Evolutionary conservation across 92 coral and sea anemone genomes (phyloP).

Genomic region (Zoanthus gigantus): DNA sequence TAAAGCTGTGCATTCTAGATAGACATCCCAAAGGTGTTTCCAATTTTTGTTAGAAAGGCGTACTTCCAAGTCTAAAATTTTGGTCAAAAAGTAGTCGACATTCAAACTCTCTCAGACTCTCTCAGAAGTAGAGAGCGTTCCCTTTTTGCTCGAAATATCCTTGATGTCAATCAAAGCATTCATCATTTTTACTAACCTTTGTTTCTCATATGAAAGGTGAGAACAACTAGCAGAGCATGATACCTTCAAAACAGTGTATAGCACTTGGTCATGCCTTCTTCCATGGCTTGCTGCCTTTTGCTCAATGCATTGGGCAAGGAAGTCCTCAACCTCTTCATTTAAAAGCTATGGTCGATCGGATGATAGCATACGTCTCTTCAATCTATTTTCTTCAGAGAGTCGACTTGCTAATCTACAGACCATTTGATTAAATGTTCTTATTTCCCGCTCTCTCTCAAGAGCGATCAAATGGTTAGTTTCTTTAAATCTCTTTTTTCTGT

Average conservation of each 20-base stretch:
- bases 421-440: conserved; percentile 61
- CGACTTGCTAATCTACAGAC: conserved; percentile 48
- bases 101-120: conserved; percentile 43
- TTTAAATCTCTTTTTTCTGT: conserved; percentile 42
- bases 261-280: conserved; percentile 32
- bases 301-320: conserved; percentile 52
- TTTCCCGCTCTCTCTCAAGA: conserved; percentile 27
- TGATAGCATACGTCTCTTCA: conserved; percentile 49
- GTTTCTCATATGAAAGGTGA: conserved; percentile 58
- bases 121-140: conserved; percentile 48
- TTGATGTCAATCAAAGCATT: conserved; percentile 44
- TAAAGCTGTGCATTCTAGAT: conserved; percentile 61
- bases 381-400: conserved; percentile 46
- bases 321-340: conserved; percentile 52
- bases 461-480: conserved; percentile 50
- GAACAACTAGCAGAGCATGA: conserved; percentile 46
- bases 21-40: conserved; percentile 49
- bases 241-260: conserved; percentile 51
- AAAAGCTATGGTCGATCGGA: conserved; percentile 41
- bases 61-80: conserved; percentile 62
- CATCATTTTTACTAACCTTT: conserved; percentile 51
- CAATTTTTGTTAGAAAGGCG: conserved; percentile 53
- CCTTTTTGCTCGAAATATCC: conserved; percentile 38
- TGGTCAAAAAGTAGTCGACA: conserved; percentile 62
- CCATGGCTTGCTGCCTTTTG: conserved; percentile 50